These are phyloP conservation scores for Mactromeris polynyma DNA, from an alignment of 2,888 invertebrate species.

Conservation along the genomic window DNA sequence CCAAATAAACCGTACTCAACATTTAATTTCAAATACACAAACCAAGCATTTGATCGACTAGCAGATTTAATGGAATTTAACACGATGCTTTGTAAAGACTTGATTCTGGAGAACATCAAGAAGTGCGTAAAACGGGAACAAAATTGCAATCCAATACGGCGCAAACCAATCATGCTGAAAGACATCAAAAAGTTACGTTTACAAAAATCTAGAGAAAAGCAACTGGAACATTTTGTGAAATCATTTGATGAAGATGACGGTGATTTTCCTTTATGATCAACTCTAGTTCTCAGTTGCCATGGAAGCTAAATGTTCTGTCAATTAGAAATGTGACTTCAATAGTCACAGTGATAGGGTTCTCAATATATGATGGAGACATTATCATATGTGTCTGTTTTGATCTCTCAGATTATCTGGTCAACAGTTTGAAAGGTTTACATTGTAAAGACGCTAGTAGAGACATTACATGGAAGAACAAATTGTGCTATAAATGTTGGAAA, in stretches of 20 bases:
- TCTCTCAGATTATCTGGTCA: background rate
- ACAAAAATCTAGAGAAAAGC: slow-evolving; percentile 66
- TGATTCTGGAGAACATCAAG: slow-evolving; percentile 85
- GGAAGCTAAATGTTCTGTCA: background rate
- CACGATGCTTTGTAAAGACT: slow-evolving; percentile 84
- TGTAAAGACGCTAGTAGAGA: no score
- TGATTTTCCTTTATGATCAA: slow-evolving; percentile 51
- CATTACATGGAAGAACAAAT: no score
- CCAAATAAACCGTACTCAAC: slow-evolving; percentile 87
- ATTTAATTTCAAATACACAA: slow-evolving; percentile 87
- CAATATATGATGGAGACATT: background rate
- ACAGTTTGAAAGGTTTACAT: background rate
- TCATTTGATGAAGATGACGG: slow-evolving; percentile 68
- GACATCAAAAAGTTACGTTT: slow-evolving; percentile 78
- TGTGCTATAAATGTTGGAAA: no score
- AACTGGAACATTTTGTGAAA: slow-evolving; percentile 65
- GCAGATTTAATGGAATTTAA: slow-evolving; percentile 88
- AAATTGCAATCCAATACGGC: slow-evolving; percentile 70
- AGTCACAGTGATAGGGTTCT: background rate
- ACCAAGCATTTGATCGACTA: slow-evolving; percentile 87
- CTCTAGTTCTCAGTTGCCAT: background rate
- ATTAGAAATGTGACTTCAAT: background rate
- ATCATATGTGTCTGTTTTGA: background rate
- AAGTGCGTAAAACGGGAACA: slow-evolving; percentile 80
- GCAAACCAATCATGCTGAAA: slow-evolving; percentile 77